These are phyloP conservation scores for Stenotaenia linearis DNA, from an alignment of 2,888 invertebrate species.

Conservation along the genomic window DNA sequence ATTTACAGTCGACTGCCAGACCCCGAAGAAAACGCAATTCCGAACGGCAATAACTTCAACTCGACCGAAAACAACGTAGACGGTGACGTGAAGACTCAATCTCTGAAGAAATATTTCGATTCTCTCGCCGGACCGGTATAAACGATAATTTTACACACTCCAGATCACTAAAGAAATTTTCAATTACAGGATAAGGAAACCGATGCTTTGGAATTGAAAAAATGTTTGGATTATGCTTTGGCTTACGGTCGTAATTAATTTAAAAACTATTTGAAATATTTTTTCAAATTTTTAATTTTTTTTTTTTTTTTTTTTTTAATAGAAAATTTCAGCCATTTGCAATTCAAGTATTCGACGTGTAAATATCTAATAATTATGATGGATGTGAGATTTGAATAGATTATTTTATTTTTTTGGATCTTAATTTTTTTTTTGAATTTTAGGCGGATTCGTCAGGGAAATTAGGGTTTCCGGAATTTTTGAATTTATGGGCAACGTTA, in stretches of 20 bases:
- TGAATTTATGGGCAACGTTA: not conserved
- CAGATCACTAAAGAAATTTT: no score
- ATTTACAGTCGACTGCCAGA: not conserved
- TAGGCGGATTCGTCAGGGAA: not conserved
- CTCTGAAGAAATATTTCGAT: constrained; percentile 15
- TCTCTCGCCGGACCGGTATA: constrained; percentile 7
- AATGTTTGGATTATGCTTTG: constrained; percentile 21
- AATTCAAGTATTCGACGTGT: constrained; percentile 17
- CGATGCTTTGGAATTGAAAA: not conserved
- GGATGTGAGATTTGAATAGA: not conserved
- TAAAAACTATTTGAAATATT: not conserved
- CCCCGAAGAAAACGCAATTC: not conserved
- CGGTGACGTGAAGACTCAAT: not conserved
- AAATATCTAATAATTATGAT: not conserved
- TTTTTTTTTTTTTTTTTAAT: not conserved
- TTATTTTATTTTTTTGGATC: not conserved
- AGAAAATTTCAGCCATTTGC: constrained; percentile 27
- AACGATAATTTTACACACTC: no score
- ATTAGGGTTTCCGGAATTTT: not conserved
- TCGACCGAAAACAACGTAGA: not conserved
- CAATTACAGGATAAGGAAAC: constrained; percentile 12
- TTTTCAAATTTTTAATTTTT: not conserved
- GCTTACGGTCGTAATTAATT: not conserved
- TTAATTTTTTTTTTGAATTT: not conserved
- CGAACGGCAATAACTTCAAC: not conserved